Evolutionary conservation across 2,888 invertebrate species (phyloP), one percentile per base, ranked within the genome.

Genomic region (Tuta absoluta): DNA sequence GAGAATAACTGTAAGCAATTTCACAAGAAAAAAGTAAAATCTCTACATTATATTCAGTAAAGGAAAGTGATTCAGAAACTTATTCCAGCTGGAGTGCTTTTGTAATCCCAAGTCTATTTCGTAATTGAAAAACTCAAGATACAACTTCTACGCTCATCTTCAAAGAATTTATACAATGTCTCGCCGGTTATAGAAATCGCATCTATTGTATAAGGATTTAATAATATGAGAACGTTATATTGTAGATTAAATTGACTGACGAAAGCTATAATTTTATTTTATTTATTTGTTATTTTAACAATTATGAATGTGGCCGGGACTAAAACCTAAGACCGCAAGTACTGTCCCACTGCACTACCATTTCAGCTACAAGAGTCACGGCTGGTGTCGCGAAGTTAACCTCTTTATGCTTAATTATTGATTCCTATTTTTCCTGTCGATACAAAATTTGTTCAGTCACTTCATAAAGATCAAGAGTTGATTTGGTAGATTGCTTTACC

Each of bases 101-200:
- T 33, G 56, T 33, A 56, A 33, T 33, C 17, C 1, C 12, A n/a
- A 51, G 51, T 23, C 24, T 33, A 33, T 14, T 24, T 28, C 56
- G 51, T 51, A 23, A 51, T 51, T 51, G 51, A 51, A 51, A 51
- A 51, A 23, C 51, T 51, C 19, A 23, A 51, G 51, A 51, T 23
- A 51, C 51, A 23, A 51, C 10, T 51, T 51, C 23, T 24, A 24
- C 5, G 14, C n/a, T 24, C n/a, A 53, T 53, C n/a, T 53, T 53
- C 49, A 49, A 49, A 19, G 49, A 49, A 49, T 49, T 24, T 53
- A 53, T 53, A 28, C 23, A 49, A 49, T 21, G 21, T 1, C 21
- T 51, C 2, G 21, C 51, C 11, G 19, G 12, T 12, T 12, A 28
- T 53, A 53, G 53, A 28, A 53, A 53, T 53, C 53, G 53, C 24